Evolutionary conservation across 2,888 invertebrate genomes (phyloP).

Genomic region (Dolichomitus sp.): DNA sequence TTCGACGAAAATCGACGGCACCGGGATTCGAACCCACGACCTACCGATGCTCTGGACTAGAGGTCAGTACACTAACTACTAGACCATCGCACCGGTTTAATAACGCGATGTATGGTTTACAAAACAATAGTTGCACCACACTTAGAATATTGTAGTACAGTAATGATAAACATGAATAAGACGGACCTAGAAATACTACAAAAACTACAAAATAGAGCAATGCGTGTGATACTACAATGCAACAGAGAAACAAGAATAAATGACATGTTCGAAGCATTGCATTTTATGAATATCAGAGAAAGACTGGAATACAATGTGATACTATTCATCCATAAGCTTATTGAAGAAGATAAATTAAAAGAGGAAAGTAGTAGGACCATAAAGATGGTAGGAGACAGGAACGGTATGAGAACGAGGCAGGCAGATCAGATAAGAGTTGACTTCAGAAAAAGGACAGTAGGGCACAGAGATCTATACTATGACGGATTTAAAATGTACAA

Average conservation of each 20-base stretch:
- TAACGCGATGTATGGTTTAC: constrained; percentile 26
- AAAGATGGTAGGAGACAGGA: too few relatives aligned
- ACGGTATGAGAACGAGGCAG: too few relatives aligned
- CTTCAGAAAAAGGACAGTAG: background rate
- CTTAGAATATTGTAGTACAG: constrained; percentile 39
- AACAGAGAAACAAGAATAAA: too few relatives aligned
- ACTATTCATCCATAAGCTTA: background rate
- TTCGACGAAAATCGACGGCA: too few relatives aligned
- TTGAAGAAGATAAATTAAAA: background rate
- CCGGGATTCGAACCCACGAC: too few relatives aligned
- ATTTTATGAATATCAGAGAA: constrained; percentile 10
- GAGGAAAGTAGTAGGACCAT: background rate
- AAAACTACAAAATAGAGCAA: too few relatives aligned
- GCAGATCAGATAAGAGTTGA: too few relatives aligned
- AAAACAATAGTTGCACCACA: constrained; percentile 34
- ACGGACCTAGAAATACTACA: background rate
- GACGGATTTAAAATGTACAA: background rate
- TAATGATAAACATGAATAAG: constrained; percentile 8
- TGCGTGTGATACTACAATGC: too few relatives aligned
- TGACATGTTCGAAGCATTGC: too few relatives aligned
- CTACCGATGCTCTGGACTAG: too few relatives aligned
- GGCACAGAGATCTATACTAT: background rate
- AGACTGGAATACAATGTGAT: background rate
- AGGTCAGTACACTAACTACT: too few relatives aligned
- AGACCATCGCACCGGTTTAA: too few relatives aligned